Evolutionary conservation across 1,140 invertebrate species (phyloP).

Genomic region (fruit fly (Drosophila melanogaster)): Release_6_plus_ISO1_MT NT_037436.4:4124001-4124500

Average conservation of each 20-base stretch:
- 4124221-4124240: conserved; percentile 34
- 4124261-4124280: conserved; percentile 75
- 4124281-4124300: conserved; percentile 1
- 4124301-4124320: conserved; percentile 28
- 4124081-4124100: conserved; percentile 24
- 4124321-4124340: conserved; percentile 73
- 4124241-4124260: conserved; percentile 61
- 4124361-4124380: conserved; percentile 70
- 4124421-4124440: conserved; percentile 33
- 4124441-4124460: conserved; percentile 38
- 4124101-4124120: conserved; percentile 39
- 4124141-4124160: conserved; percentile 36
- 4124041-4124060: conserved; percentile 74
- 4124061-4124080: conserved; percentile 38
- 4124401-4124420: conserved; percentile 52
- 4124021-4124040: conserved; percentile 77
- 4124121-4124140: conserved; percentile 51
- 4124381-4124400: conserved; percentile 33
- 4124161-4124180: conserved; percentile 11
- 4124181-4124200: conserved; percentile 9
- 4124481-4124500: conserved; percentile 55
- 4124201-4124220: conserved; percentile 34
- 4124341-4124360: conserved; percentile 71
- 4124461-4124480: conserved; percentile 72
- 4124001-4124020: conserved; percentile 77